Percentiles rank a stretch among this genome's conserved stretches.
phyloP scores from a whole-genome alignment of 2,888 invertebrate genomes.

The Andrena flavipes region DNA sequence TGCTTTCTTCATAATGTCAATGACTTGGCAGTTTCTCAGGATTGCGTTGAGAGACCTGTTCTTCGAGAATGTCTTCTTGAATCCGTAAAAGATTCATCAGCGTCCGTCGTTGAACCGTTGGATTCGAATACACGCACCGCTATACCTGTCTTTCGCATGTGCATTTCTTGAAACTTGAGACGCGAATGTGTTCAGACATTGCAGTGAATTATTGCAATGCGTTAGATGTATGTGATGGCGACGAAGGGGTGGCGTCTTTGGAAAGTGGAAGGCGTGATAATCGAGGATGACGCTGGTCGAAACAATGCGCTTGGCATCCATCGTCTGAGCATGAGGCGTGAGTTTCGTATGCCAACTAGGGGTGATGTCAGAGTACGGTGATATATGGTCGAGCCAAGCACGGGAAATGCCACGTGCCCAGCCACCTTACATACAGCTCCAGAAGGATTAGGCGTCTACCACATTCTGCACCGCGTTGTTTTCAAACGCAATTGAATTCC shows the following conservation, averaged over 20 bases:
- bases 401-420: constrained; percentile 81
- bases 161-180: not conserved
- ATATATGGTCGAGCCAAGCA: constrained; percentile 78
- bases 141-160: not conserved
- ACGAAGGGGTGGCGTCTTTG: constrained; percentile 22
- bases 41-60: constrained; percentile 9
- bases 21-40: constrained; percentile 23
- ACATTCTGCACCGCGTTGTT: constrained; percentile 64
- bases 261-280: constrained; percentile 72
- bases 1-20: not conserved
- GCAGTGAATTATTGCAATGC: not conserved
- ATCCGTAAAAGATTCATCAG: not conserved
- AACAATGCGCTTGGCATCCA: constrained; percentile 79
- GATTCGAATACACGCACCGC: not conserved
- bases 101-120: not conserved
- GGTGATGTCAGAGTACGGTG: constrained; percentile 79
- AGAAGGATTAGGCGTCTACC: constrained; percentile 75
- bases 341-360: constrained; percentile 70
- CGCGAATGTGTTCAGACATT: not conserved
- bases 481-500: constrained; percentile 64
- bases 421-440: constrained; percentile 62
- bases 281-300: constrained; percentile 79
- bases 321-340: constrained; percentile 69
- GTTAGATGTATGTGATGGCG: not conserved
- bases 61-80: not conserved